phyloP scores from a whole-genome alignment of 2,113 vertebrate species.

The Albula glossodonta region DNA sequence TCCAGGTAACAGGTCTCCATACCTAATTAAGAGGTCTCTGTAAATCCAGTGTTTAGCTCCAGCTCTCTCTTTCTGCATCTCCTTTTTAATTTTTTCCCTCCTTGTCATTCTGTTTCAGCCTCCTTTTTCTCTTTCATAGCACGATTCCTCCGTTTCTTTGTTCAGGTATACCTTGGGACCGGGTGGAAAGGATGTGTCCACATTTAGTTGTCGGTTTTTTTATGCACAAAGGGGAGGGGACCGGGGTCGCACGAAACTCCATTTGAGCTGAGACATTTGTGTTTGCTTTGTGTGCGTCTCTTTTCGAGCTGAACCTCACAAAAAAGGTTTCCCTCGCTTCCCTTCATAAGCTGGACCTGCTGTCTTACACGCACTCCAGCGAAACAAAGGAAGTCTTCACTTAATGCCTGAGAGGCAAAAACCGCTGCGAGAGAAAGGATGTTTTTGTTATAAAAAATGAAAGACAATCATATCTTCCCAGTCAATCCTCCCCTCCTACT shows the following conservation, averaged over 20 bases:
- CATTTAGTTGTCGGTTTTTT: neutral
- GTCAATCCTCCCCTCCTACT: constrained; percentile 1
- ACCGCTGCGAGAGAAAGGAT: constrained; percentile 39
- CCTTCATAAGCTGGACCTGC: neutral
- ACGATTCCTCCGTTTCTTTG: neutral
- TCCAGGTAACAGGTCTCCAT: neutral
- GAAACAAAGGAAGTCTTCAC: constrained; percentile 8
- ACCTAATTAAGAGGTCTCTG: constrained; percentile 7
- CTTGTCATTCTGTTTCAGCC: neutral
- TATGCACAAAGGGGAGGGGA: neutral
- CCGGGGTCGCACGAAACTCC: neutral
- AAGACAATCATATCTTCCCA: constrained; percentile 44
- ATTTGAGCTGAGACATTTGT: neutral
- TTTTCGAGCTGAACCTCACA: neutral
- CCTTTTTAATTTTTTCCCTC: neutral
- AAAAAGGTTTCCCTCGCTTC: neutral
- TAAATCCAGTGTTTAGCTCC: neutral
- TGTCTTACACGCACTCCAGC: neutral
- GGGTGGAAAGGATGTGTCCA: neutral
- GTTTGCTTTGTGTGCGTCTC: neutral
- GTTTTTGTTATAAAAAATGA: constrained; percentile 53
- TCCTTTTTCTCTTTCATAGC: neutral
- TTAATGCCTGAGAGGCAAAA: constrained; percentile 38
- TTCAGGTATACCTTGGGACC: neutral
- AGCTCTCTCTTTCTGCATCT: too few species aligned